Evolutionary conservation across 2,797 vertebrate genomes (phyloP), one percentile per base, ranked within the genome.

Genomic region (Lindbergichthys nudifrons): DNA sequence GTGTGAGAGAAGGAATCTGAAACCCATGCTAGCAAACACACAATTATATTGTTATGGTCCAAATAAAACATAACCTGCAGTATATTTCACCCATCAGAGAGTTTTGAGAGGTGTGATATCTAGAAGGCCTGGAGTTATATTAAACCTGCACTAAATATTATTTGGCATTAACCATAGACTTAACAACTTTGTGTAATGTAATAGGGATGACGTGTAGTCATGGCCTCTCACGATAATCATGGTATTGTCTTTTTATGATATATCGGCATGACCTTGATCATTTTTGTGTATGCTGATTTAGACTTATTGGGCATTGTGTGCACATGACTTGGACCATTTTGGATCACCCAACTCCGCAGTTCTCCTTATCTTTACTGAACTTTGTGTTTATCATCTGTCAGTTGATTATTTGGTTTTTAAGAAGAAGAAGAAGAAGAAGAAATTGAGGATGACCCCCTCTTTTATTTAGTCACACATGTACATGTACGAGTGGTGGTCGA

Each of bases 311-410:
- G 23, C 23, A 23, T 23, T 6, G 5, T 32, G 7, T 32, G 30
- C 4, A 32, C 30, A 32, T 32, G 30, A 32, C 30, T 32, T 32
- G 30, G 30, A 32, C 7, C 5, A 1, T 5, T 32, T 32, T 32
- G 5, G 32, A 32, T 32, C 32, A 26, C 23, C 23, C 0, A 0
- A 26, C 23, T 3, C 32, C 1, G 10, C 21, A 36, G 18, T 23
- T 48, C 2, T 5, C 16, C 5, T 66, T 3, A 56, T 46, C 0
- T 67, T 36, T 60, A 53, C 46, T 5, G 48, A 67, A 64, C 3
- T 26, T 26, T 12, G 2, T 21, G n/a, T 74, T 52, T 63, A 41
- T 69, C 9, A n/a, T 60, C 47, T 61, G 43, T 72, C 21, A 61
- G 43, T 5, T 43, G 15, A 57, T 59, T 70, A 39, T 65, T 62